Evolutionary conservation across 2,797 vertebrate genomes (phyloP).

Genomic region (Tokudaia muenninki): DNA sequence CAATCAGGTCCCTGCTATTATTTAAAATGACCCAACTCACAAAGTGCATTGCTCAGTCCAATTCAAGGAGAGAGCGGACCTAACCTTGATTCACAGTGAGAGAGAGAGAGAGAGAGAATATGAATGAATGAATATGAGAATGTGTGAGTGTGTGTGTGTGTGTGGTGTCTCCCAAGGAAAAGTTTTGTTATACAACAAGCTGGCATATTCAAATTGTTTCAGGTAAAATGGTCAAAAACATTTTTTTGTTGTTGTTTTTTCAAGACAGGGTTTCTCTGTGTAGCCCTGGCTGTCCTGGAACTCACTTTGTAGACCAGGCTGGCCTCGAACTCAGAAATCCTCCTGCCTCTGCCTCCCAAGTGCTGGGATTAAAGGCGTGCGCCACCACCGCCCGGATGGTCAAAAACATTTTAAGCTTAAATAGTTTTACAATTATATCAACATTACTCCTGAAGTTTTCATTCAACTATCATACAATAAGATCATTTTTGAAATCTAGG

Average conservation of each 20-base stretch:
- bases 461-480: slow-evolving; percentile 45
- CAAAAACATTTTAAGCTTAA: slow-evolving; percentile 63
- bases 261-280: too few relatives aligned
- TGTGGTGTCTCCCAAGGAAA: background rate
- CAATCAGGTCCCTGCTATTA: background rate
- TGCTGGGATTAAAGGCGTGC: too few relatives aligned
- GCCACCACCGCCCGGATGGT: background rate
- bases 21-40: background rate
- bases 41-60: background rate
- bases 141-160: background rate
- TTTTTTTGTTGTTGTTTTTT: too few relatives aligned
- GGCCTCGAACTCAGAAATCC: too few relatives aligned
- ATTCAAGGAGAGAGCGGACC: background rate
- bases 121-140: too few relatives aligned
- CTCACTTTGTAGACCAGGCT: too few relatives aligned
- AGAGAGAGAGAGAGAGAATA: too few relatives aligned
- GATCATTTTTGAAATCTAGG: slow-evolving; percentile 37
- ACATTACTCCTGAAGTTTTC: slow-evolving; percentile 44
- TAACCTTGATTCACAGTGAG: too few relatives aligned
- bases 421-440: slow-evolving; percentile 55
- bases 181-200: background rate
- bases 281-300: too few relatives aligned
- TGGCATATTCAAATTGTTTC: slow-evolving; percentile 37
- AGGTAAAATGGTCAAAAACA: slow-evolving; percentile 37
- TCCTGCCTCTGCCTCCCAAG: too few relatives aligned